Evolutionary conservation across 2,113 vertebrate species (phyloP).

Genomic region (Rhinogobius similis): DNA sequence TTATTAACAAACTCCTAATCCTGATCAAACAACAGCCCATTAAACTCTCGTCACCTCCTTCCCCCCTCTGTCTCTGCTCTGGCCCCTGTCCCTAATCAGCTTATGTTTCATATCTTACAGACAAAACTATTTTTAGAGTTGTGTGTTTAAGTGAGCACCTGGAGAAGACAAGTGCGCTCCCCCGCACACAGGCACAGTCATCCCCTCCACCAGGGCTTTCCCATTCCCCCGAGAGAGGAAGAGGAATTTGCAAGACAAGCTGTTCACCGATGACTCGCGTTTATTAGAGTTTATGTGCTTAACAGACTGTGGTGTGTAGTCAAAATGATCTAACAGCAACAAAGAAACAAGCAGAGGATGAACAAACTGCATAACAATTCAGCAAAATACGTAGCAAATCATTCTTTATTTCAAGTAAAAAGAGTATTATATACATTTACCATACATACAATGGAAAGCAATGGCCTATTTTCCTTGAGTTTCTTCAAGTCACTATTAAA

Average conservation of each 20-base stretch:
- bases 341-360: background rate
- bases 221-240: conserved; percentile 27
- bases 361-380: too few relatives aligned
- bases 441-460: too few relatives aligned
- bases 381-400: too few relatives aligned
- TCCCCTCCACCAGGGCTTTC: conserved; percentile 56
- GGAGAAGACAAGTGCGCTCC: conserved; percentile 54
- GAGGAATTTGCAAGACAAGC: conserved; percentile 36
- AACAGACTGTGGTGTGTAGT: background rate
- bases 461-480: too few relatives aligned
- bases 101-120: conserved; percentile 43
- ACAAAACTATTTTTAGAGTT: conserved; percentile 67
- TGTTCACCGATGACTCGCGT: conserved; percentile 25
- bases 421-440: too few relatives aligned
- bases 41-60: conserved; percentile 2
- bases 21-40: conserved; percentile 29
- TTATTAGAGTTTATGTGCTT: conserved; percentile 22
- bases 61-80: conserved; percentile 5
- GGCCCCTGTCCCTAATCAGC: conserved; percentile 47
- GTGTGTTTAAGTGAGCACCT: conserved; percentile 57
- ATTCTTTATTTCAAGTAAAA: too few relatives aligned
- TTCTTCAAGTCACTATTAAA: too few relatives aligned
- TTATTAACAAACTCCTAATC: conserved; percentile 16
- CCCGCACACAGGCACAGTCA: conserved; percentile 47
- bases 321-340: background rate